Evolutionary conservation across 2,888 invertebrate genomes (phyloP).

Genomic region (Laothoe populi): DNA sequence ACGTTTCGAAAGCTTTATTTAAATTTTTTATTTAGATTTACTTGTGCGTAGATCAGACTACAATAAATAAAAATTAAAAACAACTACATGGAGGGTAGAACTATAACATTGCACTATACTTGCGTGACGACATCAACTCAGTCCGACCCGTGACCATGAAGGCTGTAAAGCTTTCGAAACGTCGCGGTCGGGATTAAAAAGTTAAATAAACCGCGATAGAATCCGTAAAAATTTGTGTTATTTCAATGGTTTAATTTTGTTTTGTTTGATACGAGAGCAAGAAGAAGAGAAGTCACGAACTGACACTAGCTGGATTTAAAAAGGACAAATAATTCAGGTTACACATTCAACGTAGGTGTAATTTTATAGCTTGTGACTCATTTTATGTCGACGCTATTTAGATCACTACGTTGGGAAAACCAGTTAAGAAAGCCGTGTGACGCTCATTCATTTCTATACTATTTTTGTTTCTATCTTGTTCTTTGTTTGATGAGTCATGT

Average conservation of each 20-base stretch:
- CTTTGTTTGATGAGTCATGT: constrained; percentile 15
- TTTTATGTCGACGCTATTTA: constrained; percentile 16
- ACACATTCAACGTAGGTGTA: constrained; percentile 20
- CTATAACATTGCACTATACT: too few species aligned
- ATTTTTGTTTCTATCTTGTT: constrained; percentile 15
- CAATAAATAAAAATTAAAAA: too few species aligned
- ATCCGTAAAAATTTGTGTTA: too few species aligned
- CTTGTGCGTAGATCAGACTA: too few species aligned
- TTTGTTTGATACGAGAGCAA: background rate
- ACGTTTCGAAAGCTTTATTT: too few species aligned
- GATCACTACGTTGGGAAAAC: constrained; percentile 21
- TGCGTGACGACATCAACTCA: too few species aligned
- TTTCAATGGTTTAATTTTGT: background rate
- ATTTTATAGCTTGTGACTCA: constrained; percentile 22
- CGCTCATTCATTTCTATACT: constrained; percentile 6
- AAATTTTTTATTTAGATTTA: too few species aligned
- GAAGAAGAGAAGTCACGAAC: constrained; percentile 11
- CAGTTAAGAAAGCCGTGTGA: constrained; percentile 15
- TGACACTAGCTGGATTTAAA: background rate
- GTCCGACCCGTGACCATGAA: too few species aligned
- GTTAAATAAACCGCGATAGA: too few species aligned
- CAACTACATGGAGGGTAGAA: too few species aligned
- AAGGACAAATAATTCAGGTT: constrained; percentile 22
- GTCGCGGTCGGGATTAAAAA: too few species aligned
- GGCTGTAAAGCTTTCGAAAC: too few species aligned